Evolutionary conservation across 2,797 vertebrate genomes (phyloP), one percentile per base, ranked within the genome.

Genomic region (Catamblyrhynchus diadema): DNA sequence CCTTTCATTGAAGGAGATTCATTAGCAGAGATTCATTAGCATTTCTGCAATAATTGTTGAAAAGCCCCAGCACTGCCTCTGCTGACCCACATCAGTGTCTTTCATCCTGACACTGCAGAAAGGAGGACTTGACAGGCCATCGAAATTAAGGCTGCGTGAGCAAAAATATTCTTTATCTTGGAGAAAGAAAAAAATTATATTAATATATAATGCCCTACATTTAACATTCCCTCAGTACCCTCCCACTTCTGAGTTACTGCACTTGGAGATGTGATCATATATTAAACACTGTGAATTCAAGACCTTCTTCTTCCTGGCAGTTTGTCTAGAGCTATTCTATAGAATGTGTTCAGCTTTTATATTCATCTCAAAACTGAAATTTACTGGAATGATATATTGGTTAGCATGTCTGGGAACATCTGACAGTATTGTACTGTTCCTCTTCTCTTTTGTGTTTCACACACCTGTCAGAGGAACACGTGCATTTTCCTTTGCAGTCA

Each of bases 131-230:
- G 95, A 70, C 90, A 96, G 51, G n/a, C 62, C 89, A 94, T 45
- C 87, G 50, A 56, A 84, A 86, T 41, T 75, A 87, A 73, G 50
- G 27, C 60, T 59, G n/a, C 0, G 1, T 64, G 82, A 88, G 75
- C 61, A 91, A 80, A 94, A 95, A 47, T 81, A 82, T 80, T 95
- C 81, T 88, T 92, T 94, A 84, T 77, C 81, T 90, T 41, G 42
- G 57, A 65, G 48, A 80, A 96, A 96, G 72, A 91, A 94, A 91
- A 87, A 93, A 85, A 95, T 72, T 95, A 92, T 80, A 96, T 96
- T 82, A 93, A 96, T 92, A 88, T 53, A 57, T 47, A 81, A 94
- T 64, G 87, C 16, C 57, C 50, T 90, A 91, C 82, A 84, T 80
- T 95, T 93, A 94, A 77, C 84, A 94, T 77, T 83, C 91, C 66